phyloP scores from a whole-genome alignment of 1,140 invertebrate genomes.

The Ctenoplectra terminalis region DNA sequence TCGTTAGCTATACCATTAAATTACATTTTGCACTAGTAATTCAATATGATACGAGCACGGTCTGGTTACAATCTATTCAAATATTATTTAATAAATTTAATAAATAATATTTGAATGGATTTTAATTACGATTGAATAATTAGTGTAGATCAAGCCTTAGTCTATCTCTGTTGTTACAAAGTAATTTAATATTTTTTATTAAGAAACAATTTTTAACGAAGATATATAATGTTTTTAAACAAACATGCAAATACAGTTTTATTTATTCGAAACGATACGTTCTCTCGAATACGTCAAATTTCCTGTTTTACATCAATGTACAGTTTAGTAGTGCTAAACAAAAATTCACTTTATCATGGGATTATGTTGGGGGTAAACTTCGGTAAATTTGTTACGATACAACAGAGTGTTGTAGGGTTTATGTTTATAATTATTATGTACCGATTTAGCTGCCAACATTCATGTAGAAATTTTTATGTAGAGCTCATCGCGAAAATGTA shows the following conservation, averaged over 20 bases:
- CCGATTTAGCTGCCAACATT: constrained; percentile 6
- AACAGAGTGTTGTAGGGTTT: constrained; percentile 35
- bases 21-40: constrained; percentile 6
- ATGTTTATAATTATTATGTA: constrained; percentile 5
- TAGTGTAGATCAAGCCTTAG: constrained; percentile 24
- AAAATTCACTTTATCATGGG: constrained; percentile 19
- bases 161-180: constrained; percentile 24
- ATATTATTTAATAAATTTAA: constrained; percentile 37
- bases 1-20: constrained; percentile 1
- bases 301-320: neutral
- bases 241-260: too few relatives aligned
- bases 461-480: constrained; percentile 18
- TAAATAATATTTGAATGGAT: constrained; percentile 31
- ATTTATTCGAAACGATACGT: constrained; percentile 18
- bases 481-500: constrained; percentile 15
- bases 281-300: constrained; percentile 3
- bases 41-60: neutral
- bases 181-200: neutral
- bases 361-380: constrained; percentile 49
- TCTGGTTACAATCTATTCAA: constrained; percentile 7
- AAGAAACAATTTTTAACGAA: neutral
- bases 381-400: constrained; percentile 47
- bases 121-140: neutral
- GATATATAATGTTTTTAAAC: neutral
- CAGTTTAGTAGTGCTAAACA: neutral